Percentiles rank a stretch among this genome's conserved stretches.
Evolutionary conservation across 2,113 vertebrate species (phyloP).

Genomic region (Alaudala cheleensis): DNA sequence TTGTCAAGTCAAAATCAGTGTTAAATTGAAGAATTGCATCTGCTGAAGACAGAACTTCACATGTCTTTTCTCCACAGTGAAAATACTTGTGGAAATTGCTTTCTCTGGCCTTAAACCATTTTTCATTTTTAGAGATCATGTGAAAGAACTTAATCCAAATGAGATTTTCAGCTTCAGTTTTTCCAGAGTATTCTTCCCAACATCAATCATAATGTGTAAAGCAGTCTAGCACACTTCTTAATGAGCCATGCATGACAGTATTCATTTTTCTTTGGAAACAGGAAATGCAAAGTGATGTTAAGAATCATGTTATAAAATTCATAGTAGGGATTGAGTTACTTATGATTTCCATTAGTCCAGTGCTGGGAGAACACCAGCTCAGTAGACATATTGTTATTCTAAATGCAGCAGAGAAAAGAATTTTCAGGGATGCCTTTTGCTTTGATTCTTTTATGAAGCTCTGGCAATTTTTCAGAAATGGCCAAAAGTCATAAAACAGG

Average conservation of each 20-base stretch:
- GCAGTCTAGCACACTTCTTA: not conserved
- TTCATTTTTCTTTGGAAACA: not conserved
- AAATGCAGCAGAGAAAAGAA: not conserved
- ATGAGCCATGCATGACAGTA: not conserved
- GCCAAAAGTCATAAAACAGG: not conserved
- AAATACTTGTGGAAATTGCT: not conserved
- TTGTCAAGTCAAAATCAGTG: not conserved
- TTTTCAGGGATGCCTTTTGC: not conserved
- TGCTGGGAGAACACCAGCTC: not conserved
- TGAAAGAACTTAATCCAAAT: conserved; percentile 29
- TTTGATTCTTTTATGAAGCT: not conserved
- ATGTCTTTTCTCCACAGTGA: not conserved
- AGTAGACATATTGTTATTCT: not conserved
- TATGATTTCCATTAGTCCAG: not conserved
- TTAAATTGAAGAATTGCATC: not conserved
- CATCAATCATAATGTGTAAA: not conserved
- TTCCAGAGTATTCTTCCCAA: not conserved
- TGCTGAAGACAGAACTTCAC: not conserved
- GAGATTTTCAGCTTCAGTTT: not conserved
- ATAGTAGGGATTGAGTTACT: not conserved
- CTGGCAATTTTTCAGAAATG: not conserved
- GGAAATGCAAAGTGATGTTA: not conserved
- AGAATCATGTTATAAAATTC: not conserved
- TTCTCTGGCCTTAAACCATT: conserved; percentile 9
- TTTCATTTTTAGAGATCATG: not conserved